Conservation (phyloP, 2,113 vertebrate species). For the Trematocara macrostoma region DNA sequence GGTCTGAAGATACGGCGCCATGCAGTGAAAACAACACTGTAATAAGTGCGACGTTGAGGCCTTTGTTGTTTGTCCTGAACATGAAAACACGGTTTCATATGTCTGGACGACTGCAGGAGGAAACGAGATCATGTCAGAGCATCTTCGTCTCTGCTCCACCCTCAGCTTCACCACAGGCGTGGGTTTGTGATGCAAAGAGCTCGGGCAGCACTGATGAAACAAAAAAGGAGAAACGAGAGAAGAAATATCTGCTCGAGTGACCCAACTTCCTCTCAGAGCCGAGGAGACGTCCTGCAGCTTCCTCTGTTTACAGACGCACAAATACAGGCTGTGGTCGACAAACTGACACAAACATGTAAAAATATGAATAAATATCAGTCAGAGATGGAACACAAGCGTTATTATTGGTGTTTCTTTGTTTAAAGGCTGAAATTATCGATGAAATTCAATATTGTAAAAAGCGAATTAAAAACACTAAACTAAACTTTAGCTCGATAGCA, state of each 20-base stretch:
- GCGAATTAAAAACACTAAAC: neutral
- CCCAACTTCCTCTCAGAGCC: constrained; percentile 20
- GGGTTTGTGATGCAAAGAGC: neutral
- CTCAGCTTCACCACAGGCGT: neutral
- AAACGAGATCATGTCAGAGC: neutral
- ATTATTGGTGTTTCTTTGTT: neutral
- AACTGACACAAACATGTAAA: neutral
- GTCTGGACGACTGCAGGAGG: neutral
- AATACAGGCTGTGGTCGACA: neutral
- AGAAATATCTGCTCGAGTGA: neutral
- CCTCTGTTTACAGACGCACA: neutral
- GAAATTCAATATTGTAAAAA: neutral
- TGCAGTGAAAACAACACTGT: neutral
- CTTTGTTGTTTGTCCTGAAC: neutral
- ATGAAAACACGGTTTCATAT: rapidly evolving
- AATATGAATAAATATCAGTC: neutral
- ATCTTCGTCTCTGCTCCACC: neutral
- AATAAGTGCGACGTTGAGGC: neutral
- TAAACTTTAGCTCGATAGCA: neutral
- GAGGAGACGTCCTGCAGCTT: neutral
- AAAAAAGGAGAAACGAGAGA: constrained; percentile 39
- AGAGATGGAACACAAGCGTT: neutral
- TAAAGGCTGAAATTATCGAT: neutral
- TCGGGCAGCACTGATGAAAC: constrained; percentile 9
- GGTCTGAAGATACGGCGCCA: neutral